Evolutionary conservation across 2,797 vertebrate species (phyloP), one percentile per base, ranked within the genome.

Genomic region (Heterohyrax brucei): DNA sequence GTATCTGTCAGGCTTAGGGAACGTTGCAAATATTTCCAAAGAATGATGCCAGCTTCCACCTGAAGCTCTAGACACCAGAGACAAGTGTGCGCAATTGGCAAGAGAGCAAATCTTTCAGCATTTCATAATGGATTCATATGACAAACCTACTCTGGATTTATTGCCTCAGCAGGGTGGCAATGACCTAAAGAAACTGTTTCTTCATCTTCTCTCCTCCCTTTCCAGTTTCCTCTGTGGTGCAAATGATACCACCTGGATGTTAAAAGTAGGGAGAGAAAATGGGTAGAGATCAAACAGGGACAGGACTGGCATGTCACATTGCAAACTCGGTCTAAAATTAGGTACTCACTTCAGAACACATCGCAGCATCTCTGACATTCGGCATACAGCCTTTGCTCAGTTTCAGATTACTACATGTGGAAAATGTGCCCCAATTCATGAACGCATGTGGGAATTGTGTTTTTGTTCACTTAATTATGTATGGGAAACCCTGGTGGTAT

Each of bases 171-270:
- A 64, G 68, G 22, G 0, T 72, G 75, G 39, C 77, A 93, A 30
- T 91, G 86, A 88, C 21, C 24, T 96, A 88, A 79, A 95, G 92
- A 97, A 97, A 96, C 73, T 93, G 59, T 89, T 95, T 94, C 62
- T 50, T 89, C 48, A 92, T 76, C 39, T 46, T 91, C 48, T 39
- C 56, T 66, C 82, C 28, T 77, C 90, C 93, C 77, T 97, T 62
- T 44, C 16, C 66, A 9, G 73, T 19, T 92, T 96, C 46, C 0
- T 0, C 14, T 96, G 62, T 87, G 66, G 8, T 87, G 1, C 70
- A 75, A 85, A 72, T 72, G 68, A 22, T 33, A 46, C 72, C 72
- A 56, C n/a, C 33, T 73, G 12, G 3, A 82, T 10, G 33, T 18
- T 2, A 87, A 62, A 39, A 44, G 26, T 21, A 16, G 26, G 8